Evolutionary conservation across 2,797 vertebrate genomes (phyloP).

Genomic region (Masticophis lateralis): DNA sequence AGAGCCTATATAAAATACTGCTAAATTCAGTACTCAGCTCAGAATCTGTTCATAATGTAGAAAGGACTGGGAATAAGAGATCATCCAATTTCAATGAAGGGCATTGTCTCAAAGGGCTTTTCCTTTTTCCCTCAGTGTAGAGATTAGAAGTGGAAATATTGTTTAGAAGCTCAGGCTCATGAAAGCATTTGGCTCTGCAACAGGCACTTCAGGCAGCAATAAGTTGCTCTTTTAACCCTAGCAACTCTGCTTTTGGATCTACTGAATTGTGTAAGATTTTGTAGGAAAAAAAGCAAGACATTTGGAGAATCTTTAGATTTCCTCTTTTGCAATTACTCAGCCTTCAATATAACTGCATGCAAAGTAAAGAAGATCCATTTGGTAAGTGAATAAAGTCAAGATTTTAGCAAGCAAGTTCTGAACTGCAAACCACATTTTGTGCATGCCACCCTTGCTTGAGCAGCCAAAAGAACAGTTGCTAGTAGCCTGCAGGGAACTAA

Average conservation of each 20-base stretch:
- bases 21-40: neutral
- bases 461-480: slow-evolving; percentile 16
- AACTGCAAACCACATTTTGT: neutral
- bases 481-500: slow-evolving; percentile 13
- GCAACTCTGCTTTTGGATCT: neutral
- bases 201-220: neutral
- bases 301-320: neutral
- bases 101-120: neutral
- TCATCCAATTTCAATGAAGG: neutral
- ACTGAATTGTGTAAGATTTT: neutral
- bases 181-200: neutral
- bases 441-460: slow-evolving; percentile 14
- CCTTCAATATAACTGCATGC: neutral
- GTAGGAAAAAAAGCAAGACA: neutral
- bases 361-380: neutral
- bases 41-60: neutral
- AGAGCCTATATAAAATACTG: neutral
- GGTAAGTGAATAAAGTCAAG: neutral
- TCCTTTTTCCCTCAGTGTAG: neutral
- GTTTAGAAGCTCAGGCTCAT: neutral
- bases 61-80: neutral
- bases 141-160: neutral
- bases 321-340: neutral
- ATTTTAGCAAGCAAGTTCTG: neutral
- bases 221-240: neutral